phyloP scores from a whole-genome alignment of 2,888 invertebrate species.

The Camponotus fellah region DNA sequence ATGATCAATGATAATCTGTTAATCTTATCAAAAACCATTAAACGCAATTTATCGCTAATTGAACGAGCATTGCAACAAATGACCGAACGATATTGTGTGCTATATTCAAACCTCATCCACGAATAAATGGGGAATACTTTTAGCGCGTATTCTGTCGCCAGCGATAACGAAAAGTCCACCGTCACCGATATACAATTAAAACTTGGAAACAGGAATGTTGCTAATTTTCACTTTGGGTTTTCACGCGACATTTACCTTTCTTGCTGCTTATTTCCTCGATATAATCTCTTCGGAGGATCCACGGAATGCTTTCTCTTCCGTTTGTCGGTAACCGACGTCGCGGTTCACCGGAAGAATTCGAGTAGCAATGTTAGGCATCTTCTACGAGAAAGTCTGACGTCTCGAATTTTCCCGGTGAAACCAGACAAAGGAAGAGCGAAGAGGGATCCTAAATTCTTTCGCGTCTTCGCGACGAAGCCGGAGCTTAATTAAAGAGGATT shows the following conservation, averaged over 20 bases:
- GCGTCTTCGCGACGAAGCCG: constrained; percentile 7
- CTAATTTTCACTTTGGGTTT: constrained; percentile 36
- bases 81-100: not conserved
- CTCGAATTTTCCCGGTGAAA: constrained; percentile 17
- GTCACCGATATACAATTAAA: constrained; percentile 42
- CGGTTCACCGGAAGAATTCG: constrained; percentile 33
- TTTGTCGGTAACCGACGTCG: constrained; percentile 19
- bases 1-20: not conserved
- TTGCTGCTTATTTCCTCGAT: constrained; percentile 5
- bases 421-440: not conserved
- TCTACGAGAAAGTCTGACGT: constrained; percentile 26
- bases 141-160: not conserved
- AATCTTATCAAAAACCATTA: constrained; percentile 20
- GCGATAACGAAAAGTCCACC: constrained; percentile 7
- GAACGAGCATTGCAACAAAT: not conserved
- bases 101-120: not conserved
- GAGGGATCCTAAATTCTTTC: constrained; percentile 2
- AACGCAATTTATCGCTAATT: constrained; percentile 10
- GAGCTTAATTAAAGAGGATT: constrained; percentile 56
- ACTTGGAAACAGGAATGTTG: constrained; percentile 29
- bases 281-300: constrained; percentile 11
- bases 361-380: constrained; percentile 35
- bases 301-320: constrained; percentile 28
- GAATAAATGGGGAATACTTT: constrained; percentile 35
- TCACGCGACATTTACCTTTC: constrained; percentile 10